Base-by-base conservation (phyloP, 2,797 vertebrate genomes). In the Poecilia velifera region DNA sequence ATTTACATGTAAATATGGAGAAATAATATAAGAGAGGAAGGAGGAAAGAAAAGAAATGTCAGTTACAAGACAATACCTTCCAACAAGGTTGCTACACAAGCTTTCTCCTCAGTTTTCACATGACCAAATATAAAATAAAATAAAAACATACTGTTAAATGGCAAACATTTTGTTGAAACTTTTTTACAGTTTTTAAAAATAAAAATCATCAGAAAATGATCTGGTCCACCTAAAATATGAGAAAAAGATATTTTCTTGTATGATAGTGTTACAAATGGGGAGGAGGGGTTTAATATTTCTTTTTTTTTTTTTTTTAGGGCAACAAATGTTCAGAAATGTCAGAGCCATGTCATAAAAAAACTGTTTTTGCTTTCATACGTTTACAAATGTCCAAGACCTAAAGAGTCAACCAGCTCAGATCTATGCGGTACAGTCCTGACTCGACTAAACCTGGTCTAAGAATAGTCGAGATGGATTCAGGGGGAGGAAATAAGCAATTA, bases 1-100 rank as follows among this genome's bases (percentile, higher is more conserved):
- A 96, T 96, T 95, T 95, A 96, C 95, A 96, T 93, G 82, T 90
- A 86, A 82, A 31, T 31, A 31, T 31, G 77, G 79, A 91, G 81
- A 91, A 90, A 91, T 82, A 82, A 84, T 88, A 83, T 74, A 89
- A 78, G 34, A 82, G 64, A 25, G 55, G 81, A 80, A 73, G 92
- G 83, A 87, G 76, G 78, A 83, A 83, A 87, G 31, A 13, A 80
- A 76, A 59, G 28, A 59, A 59, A 83, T 88, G 80, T 86, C 73
- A 76, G 78, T 86, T 84, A 72, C 82, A 90, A 68, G 76, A 84
- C 73, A 77, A 79, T 39, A 82, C 51, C 55, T 82, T 79, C 57
- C 82, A 47, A 85, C 75, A 49, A 25, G 39, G 66, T 18, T 82
- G 70, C 10, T 36, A 87, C 81, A 82, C 82, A 68, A 70, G 79